phyloP scores from a whole-genome alignment of 2,888 invertebrate species.

The Brachynemurus nebulosus region DNA sequence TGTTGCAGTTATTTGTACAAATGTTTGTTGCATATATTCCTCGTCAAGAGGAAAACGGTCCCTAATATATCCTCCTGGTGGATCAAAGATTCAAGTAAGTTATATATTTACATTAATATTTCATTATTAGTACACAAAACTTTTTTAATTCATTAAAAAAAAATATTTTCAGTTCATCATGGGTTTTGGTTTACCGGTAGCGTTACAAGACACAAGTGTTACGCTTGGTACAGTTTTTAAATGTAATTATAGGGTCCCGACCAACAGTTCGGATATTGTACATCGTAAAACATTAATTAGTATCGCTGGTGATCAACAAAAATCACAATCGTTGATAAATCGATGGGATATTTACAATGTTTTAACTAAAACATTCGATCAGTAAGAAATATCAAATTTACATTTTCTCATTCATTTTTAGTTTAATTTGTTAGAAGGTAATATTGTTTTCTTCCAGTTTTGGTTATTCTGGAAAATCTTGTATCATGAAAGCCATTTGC shows the following conservation, averaged over 20 bases:
- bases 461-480: slow-evolving; percentile 50
- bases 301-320: slow-evolving; percentile 6
- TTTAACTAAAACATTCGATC: slow-evolving; percentile 8
- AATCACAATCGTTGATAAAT: slow-evolving; percentile 17
- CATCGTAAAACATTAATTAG: slow-evolving; percentile 30
- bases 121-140: slow-evolving; percentile 5
- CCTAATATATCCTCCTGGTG: slow-evolving; percentile 43
- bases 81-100: slow-evolving; percentile 44
- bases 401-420: neutral
- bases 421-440: neutral
- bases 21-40: too few species aligned
- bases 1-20: too few species aligned
- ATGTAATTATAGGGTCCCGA: slow-evolving; percentile 51
- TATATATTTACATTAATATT: too few species aligned
- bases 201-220: slow-evolving; percentile 44
- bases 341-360: slow-evolving; percentile 27
- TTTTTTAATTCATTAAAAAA: slow-evolving; percentile 9
- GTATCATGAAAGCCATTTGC: slow-evolving; percentile 61
- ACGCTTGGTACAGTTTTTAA: slow-evolving; percentile 52
- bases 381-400: slow-evolving; percentile 8
- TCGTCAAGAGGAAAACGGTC: slow-evolving; percentile 36
- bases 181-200: slow-evolving; percentile 51
- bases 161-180: slow-evolving; percentile 41
- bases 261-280: slow-evolving; percentile 44
- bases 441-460: too few species aligned